Evolutionary conservation across 1,140 invertebrate genomes (phyloP), one percentile per base, ranked within the genome.

Genomic region (Drosophila ananassae): DNA sequence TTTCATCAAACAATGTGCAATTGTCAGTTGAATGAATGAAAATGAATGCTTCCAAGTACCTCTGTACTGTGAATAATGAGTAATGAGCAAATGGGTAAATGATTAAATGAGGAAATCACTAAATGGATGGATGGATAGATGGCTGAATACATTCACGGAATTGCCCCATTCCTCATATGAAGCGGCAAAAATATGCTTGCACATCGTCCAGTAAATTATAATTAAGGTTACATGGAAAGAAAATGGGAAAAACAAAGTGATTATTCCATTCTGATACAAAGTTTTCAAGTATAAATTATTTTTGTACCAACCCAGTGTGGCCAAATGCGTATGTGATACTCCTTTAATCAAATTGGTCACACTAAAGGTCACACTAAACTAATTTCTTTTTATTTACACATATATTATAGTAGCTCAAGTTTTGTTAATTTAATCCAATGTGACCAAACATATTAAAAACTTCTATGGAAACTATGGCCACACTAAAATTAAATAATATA

Each of bases 121-220:
- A 21, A 17, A 58, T 30, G 60, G 7, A 13, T 46, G 37, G 56
- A 62, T 52, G 60, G 34, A 34, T 47, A 21, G 21, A 47, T 55
- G 66, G 63, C 51, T 56, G 63, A 69, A 51, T 69, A 64, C 66
- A 57, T 48, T 52, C 60, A 52, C 8, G 28, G 30, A 64, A 64
- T 67, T 64, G 63, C 64, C 47, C 63, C 60, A 47, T 25, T 47
- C 30, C 53, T 3, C 52, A 51, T 34, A 57, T 74, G 51, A 74
- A 74, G 71, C 73, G 59, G 60, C 64, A 74, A 66, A 64, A 74
- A 74, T 47, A 37, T 58, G 54, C 37, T 34, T 22, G 17, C 25
- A 39, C 71, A 53, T 3, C 51, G 52, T 50, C 25, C 64, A 57
- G 67, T 25, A 71, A 69, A 69, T 71, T 71, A 71, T 71, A 71